Percentiles rank a stretch among this genome's conserved stretches.
phyloP scores from a whole-genome alignment of 2,888 invertebrate species.

The Pomacea canaliculata region DNA sequence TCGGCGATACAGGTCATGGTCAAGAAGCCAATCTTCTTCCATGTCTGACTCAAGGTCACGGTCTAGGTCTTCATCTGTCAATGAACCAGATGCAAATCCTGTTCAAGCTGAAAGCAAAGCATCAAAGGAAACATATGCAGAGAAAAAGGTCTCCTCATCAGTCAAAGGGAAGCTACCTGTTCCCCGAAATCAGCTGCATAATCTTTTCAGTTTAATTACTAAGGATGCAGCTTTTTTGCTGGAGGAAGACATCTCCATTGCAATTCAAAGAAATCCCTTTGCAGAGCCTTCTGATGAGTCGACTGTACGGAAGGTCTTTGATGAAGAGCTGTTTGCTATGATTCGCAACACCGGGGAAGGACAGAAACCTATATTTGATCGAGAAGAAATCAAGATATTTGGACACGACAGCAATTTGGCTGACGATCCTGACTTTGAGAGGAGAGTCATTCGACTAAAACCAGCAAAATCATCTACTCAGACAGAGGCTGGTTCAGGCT shows the following conservation, averaged over 20 bases:
- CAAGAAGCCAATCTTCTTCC: too few relatives aligned
- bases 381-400: constrained; percentile 56
- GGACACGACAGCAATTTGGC: constrained; percentile 53
- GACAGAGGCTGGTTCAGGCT: not conserved
- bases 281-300: constrained; percentile 41
- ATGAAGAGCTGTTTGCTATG: constrained; percentile 52
- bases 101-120: not conserved
- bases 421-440: constrained; percentile 43
- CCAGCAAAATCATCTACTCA: constrained; percentile 15
- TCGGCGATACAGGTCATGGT: too few relatives aligned
- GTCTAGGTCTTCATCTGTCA: too few relatives aligned
- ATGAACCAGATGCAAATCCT: not conserved
- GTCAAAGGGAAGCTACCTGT: constrained; percentile 21
- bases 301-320: constrained; percentile 43
- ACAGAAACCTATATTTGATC: constrained; percentile 53
- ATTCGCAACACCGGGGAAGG: constrained; percentile 54
- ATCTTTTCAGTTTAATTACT: constrained; percentile 28
- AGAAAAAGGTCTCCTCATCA: not conserved
- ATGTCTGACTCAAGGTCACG: too few relatives aligned
- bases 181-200: constrained; percentile 28
- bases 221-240: constrained; percentile 40
- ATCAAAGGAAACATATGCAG: not conserved
- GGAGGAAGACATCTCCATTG: constrained; percentile 62
- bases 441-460: constrained; percentile 19
- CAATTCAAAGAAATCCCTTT: constrained; percentile 54